Conservation (phyloP, 2,888 invertebrate genomes). For the Ephialtes manifestator region DNA sequence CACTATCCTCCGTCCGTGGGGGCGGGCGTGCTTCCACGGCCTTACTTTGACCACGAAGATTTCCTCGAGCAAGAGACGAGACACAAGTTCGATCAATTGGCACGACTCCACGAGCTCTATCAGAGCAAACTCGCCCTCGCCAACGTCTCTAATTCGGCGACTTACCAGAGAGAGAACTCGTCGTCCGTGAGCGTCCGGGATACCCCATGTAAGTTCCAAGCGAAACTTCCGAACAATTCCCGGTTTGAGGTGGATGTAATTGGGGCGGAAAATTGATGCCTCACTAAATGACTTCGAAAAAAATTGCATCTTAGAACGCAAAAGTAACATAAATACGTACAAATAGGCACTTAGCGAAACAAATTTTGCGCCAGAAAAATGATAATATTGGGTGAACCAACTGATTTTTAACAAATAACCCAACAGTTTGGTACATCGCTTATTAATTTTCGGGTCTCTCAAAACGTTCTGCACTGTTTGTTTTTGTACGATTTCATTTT, state of each 20-base stretch:
- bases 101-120: slow-evolving; percentile 93
- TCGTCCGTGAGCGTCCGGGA: slow-evolving; percentile 82
- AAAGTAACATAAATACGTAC: not conserved
- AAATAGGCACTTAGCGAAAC: not conserved
- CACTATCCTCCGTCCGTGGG: slow-evolving; percentile 81
- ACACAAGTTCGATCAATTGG: slow-evolving; percentile 92
- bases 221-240: slow-evolving; percentile 27
- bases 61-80: slow-evolving; percentile 86
- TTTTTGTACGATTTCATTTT: no score
- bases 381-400: no score
- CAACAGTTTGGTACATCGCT: no score
- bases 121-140: slow-evolving; percentile 93
- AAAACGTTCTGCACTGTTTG: no score
- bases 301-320: not conserved
- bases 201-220: slow-evolving; percentile 82
- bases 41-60: slow-evolving; percentile 86
- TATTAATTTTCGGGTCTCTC: no score
- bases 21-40: slow-evolving; percentile 82
- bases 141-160: slow-evolving; percentile 89
- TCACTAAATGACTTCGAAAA: not conserved
- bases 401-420: no score
- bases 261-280: slow-evolving; percentile 5
- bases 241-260: not conserved
- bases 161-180: slow-evolving; percentile 87
- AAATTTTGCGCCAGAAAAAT: no score